Evolutionary conservation across 2,888 invertebrate genomes (phyloP).

Genomic region (Scrobipalpa costella): DNA sequence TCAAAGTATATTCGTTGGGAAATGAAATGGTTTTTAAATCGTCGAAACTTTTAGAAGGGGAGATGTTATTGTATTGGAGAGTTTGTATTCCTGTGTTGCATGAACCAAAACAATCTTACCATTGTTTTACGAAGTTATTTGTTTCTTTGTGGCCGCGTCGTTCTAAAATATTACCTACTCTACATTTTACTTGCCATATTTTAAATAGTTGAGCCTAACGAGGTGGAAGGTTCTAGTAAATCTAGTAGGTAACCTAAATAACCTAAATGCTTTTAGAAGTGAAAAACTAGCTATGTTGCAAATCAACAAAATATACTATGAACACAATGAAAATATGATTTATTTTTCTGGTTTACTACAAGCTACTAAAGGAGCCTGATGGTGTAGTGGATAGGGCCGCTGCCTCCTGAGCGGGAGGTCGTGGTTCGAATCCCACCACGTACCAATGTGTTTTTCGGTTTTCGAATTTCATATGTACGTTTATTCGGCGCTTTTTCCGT

Average conservation of each 20-base stretch:
- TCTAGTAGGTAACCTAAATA: background rate
- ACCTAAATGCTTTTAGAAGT: background rate
- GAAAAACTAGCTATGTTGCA: background rate
- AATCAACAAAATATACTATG: background rate
- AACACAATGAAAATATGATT: no score
- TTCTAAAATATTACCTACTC: background rate
- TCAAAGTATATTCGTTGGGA: conserved; percentile 26
- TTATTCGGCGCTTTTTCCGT: no score
- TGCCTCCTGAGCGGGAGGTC: no score
- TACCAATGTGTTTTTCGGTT: no score
- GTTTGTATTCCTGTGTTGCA: background rate
- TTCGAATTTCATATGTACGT: no score
- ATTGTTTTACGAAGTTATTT: no score
- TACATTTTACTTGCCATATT: background rate
- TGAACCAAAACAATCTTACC: background rate
- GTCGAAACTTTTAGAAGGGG: conserved; percentile 7
- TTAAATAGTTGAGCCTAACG: background rate
- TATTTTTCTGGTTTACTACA: background rate
- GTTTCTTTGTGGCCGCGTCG: no score
- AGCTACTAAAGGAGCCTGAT: no score
- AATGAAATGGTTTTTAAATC: conserved; percentile 25
- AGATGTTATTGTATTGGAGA: conserved; percentile 2
- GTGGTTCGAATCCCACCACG: no score
- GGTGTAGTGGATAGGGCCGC: no score
- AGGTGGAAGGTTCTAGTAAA: background rate